Percentiles rank a stretch among this genome's conserved stretches.
These are phyloP conservation scores for Cebidichthys violaceus DNA, from an alignment of 2,113 vertebrate species.

Conservation along the genomic window DNA sequence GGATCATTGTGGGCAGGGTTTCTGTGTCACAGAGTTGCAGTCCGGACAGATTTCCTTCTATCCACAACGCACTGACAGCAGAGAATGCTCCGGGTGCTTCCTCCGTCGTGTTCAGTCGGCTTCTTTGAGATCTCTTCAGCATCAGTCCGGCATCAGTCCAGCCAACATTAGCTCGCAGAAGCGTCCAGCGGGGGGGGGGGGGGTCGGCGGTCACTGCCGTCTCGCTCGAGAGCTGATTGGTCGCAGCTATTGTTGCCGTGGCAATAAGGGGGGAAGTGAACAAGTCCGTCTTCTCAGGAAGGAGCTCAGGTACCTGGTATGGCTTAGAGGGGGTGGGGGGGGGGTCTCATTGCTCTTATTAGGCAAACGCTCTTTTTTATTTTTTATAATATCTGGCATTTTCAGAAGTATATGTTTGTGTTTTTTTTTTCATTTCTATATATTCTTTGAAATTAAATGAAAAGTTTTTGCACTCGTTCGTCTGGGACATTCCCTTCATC, in stretches of 20 bases:
- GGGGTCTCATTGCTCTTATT: slow-evolving; percentile 77
- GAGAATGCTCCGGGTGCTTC: slow-evolving; percentile 86
- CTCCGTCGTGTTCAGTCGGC: too few species aligned
- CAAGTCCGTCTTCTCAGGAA: slow-evolving; percentile 77
- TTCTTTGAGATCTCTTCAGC: slow-evolving; percentile 69
- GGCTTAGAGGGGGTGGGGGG: slow-evolving; percentile 84
- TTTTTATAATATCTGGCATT: slow-evolving; percentile 71
- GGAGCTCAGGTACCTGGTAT: slow-evolving; percentile 86
- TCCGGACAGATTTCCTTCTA: slow-evolving; percentile 88
- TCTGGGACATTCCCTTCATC: slow-evolving; percentile 71
- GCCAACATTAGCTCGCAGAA: slow-evolving; percentile 68
- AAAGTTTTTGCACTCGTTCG: slow-evolving; percentile 71
- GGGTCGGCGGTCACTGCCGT: slow-evolving; percentile 65
- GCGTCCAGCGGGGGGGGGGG: slow-evolving; percentile 54
- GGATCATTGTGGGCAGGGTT: slow-evolving; percentile 50
- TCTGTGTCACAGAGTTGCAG: slow-evolving; percentile 86
- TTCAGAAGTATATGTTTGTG: slow-evolving; percentile 73
- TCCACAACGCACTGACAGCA: slow-evolving; percentile 95
- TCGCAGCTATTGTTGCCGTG: slow-evolving; percentile 82
- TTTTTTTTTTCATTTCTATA: slow-evolving; percentile 70
- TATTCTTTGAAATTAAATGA: slow-evolving; percentile 77
- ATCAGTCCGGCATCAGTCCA: slow-evolving; percentile 76
- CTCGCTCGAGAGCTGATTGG: slow-evolving; percentile 65
- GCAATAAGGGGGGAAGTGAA: slow-evolving; percentile 79
- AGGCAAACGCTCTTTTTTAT: slow-evolving; percentile 76